phyloP scores from a whole-genome alignment of 64 coral and sea anemone species.

The Actinia equina region DNA sequence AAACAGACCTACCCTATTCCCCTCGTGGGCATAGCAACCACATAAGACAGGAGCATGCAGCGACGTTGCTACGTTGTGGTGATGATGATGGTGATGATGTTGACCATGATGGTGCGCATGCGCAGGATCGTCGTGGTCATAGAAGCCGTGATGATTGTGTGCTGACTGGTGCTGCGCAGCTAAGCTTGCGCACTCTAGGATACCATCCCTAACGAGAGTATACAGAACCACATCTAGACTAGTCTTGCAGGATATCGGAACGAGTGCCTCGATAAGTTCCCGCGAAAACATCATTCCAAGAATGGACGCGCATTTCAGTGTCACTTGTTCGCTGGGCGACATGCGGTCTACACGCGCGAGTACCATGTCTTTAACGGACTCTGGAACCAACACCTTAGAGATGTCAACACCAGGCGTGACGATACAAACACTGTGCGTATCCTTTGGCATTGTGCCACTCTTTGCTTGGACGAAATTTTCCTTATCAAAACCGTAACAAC shows the following conservation, averaged over 20 bases:
- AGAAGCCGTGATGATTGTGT: constrained; percentile 98
- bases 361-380: constrained; percentile 96
- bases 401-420: constrained; percentile 75
- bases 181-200: constrained; percentile 83
- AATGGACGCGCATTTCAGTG: constrained; percentile 88
- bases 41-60: constrained; percentile 78
- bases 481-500: constrained; percentile 40
- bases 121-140: constrained; percentile 81
- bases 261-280: constrained; percentile 72
- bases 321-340: constrained; percentile 75
- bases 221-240: constrained; percentile 76
- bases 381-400: constrained; percentile 80
- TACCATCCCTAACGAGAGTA: constrained; percentile 83
- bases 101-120: constrained; percentile 75
- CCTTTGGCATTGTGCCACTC: constrained; percentile 43
- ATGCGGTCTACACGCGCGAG: constrained; percentile 87
- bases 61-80: constrained; percentile 84
- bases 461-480: constrained; percentile 71
- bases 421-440: constrained; percentile 83
- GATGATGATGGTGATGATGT: constrained; percentile 98
- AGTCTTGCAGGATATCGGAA: constrained; percentile 54
- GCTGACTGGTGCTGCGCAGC: constrained; percentile 79
- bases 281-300: constrained; percentile 72
- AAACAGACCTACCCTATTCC: constrained; percentile 48
- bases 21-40: constrained; percentile 87